phyloP scores from a whole-genome alignment of 1,140 invertebrate species.

The Tenebrio molitor region DNA sequence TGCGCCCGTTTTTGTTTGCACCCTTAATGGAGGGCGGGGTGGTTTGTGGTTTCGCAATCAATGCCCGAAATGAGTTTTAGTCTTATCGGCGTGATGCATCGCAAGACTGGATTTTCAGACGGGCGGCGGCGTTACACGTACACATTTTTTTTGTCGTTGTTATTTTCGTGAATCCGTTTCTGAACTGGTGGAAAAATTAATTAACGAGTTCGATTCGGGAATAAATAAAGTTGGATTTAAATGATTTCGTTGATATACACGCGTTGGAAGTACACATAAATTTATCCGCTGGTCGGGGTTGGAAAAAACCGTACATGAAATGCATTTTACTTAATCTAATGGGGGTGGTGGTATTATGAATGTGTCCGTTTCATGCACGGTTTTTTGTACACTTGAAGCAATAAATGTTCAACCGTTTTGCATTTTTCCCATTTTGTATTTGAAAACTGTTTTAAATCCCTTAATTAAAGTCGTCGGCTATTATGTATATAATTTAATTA shows the following conservation, averaged over 20 bases:
- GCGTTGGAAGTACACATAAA: conserved; percentile 7
- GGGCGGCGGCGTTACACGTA: no score
- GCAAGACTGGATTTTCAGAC: neutral
- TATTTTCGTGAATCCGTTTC: neutral
- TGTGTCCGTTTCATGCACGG: conserved; percentile 30
- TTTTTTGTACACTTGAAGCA: conserved; percentile 43
- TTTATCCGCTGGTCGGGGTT: conserved; percentile 2
- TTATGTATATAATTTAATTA: conserved; percentile 40
- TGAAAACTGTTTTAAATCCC: conserved; percentile 44
- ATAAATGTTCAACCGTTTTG: conserved; percentile 41
- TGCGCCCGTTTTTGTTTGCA: conserved; percentile 56
- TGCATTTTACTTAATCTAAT: conserved; percentile 46
- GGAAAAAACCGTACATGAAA: conserved; percentile 30
- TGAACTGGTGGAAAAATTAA: conserved; percentile 22
- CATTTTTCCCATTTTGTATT: conserved; percentile 39
- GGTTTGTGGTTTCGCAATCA: conserved; percentile 18
- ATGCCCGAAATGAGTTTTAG: conserved; percentile 23
- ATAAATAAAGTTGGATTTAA: conserved; percentile 20
- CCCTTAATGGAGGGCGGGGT: conserved; percentile 51
- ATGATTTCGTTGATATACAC: conserved; percentile 16
- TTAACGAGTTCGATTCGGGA: conserved; percentile 21
- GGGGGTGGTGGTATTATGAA: conserved; percentile 30
- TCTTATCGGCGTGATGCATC: conserved; percentile 7
- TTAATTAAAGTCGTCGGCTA: conserved; percentile 39
- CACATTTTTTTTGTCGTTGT: no score